These are phyloP conservation scores for Marasmarcha lunaedactyla DNA, from an alignment of 2,888 invertebrate genomes.

Conservation along the genomic window DNA sequence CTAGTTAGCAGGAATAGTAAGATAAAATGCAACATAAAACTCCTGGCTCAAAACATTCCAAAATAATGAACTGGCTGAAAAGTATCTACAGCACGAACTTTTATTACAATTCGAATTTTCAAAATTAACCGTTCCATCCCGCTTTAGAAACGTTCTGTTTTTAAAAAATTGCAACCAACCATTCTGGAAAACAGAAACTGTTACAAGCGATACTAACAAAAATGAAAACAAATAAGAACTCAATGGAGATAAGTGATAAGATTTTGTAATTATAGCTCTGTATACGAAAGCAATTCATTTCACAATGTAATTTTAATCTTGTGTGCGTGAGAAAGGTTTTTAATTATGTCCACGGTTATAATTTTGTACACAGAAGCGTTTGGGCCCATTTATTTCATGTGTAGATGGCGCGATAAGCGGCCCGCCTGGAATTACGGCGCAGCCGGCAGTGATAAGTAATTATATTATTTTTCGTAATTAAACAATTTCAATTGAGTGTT, in stretches of 20 bases:
- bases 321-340: constrained; percentile 1
- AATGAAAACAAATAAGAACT: background rate
- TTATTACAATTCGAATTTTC: constrained; percentile 17
- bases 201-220: too few relatives aligned
- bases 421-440: background rate
- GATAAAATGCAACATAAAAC: constrained; percentile 22
- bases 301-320: constrained; percentile 2
- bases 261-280: background rate
- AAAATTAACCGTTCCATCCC: constrained; percentile 20
- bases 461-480: too few relatives aligned
- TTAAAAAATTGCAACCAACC: too few relatives aligned
- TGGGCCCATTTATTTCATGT: background rate
- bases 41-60: constrained; percentile 23
- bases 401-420: background rate
- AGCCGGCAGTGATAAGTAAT: too few relatives aligned
- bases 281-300: constrained; percentile 1
- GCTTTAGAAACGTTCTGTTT: too few relatives aligned
- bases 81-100: constrained; percentile 14
- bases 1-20: too few relatives aligned
- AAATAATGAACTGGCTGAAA: constrained; percentile 58
- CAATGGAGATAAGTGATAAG: background rate
- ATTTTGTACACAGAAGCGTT: constrained; percentile 1
- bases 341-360: constrained; percentile 1
- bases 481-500: too few relatives aligned
- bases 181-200: too few relatives aligned